Conservation (phyloP, 2,888 invertebrate species). For the Cerastoderma edule region DNA sequence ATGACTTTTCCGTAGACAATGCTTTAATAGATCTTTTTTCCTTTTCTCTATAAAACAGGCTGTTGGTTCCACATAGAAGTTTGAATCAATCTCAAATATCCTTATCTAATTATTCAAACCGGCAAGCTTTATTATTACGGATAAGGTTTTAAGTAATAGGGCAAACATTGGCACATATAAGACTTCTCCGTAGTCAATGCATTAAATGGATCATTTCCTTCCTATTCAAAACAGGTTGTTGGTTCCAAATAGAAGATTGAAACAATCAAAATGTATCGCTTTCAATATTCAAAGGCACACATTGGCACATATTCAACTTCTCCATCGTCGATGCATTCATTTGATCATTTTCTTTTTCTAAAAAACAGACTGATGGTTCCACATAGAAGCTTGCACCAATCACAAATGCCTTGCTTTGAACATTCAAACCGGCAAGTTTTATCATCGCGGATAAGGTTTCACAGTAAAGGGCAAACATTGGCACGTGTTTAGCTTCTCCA, state of each 20-base stretch:
- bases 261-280: too few relatives aligned
- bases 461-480: background rate
- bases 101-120: background rate
- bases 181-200: background rate
- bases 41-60: too few relatives aligned
- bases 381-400: conserved; percentile 17
- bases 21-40: background rate
- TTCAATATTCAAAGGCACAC: too few relatives aligned
- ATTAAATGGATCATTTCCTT: background rate
- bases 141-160: background rate
- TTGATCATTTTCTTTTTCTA: too few relatives aligned
- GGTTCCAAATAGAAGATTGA: conserved; percentile 19
- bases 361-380: conserved; percentile 17
- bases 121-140: background rate
- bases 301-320: too few relatives aligned
- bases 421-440: background rate
- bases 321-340: too few relatives aligned
- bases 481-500: background rate
- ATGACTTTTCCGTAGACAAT: background rate
- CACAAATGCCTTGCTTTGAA: background rate
- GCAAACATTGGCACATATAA: background rate
- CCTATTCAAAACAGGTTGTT: too few relatives aligned
- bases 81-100: conserved; percentile 21
- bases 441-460: background rate
- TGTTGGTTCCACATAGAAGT: conserved; percentile 25